Conservation (phyloP, 2,113 vertebrate genomes). For the Phaethon lepturus region DNA sequence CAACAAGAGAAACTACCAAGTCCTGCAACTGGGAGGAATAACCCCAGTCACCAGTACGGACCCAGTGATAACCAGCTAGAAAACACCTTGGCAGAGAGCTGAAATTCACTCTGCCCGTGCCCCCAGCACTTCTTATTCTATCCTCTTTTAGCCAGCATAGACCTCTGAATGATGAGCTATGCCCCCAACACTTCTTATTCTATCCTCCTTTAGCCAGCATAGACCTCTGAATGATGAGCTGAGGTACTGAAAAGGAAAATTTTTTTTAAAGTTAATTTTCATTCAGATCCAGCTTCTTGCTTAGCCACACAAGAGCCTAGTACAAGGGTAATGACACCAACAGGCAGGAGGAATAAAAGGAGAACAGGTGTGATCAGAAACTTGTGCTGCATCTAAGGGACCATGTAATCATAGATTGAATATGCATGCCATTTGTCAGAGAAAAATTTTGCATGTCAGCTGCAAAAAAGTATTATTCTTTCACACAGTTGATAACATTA, state of each 20-base stretch:
- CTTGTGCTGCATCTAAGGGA: background rate
- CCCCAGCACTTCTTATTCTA: background rate
- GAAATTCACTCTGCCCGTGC: background rate
- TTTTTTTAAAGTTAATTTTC: background rate
- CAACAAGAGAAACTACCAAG: background rate
- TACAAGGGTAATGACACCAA: background rate
- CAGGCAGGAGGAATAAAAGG: background rate
- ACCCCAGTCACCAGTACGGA: background rate
- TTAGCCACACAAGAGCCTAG: background rate
- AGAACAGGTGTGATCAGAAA: background rate
- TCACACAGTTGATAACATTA: background rate
- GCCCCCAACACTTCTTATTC: background rate
- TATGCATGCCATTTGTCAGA: background rate
- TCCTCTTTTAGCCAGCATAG: background rate
- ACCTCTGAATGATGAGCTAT: background rate
- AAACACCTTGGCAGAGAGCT: background rate
- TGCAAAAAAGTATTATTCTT: background rate
- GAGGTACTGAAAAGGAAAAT: background rate
- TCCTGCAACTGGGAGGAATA: background rate
- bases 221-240: background rate
- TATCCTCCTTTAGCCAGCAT: background rate
- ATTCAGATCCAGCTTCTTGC: background rate
- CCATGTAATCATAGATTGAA: background rate
- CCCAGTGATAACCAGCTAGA: background rate
- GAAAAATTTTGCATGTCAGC: background rate